Base-by-base conservation (phyloP, 1,140 invertebrate species). In the Bombus pyrosoma region DNA sequence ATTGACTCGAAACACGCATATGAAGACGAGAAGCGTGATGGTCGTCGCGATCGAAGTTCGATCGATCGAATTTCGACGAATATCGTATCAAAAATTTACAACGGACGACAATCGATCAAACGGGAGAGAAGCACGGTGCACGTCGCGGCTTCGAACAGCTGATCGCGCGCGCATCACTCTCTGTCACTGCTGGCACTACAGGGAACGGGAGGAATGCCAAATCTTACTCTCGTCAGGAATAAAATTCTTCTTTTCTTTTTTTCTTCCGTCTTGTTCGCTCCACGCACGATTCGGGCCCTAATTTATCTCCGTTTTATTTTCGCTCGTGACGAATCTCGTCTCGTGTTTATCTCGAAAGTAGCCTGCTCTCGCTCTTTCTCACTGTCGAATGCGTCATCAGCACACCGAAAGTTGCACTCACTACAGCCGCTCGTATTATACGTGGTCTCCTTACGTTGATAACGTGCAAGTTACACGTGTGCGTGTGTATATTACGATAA, bases 81-180 rank as follows among this genome's bases (percentile, higher is more conserved):
- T 34, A 25, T n/a, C 32, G 57, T 74, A 43, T 34, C 34, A 74
- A 53, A 53, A 34, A 53, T 53, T 74, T 18, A 13, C 22, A 10
- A n/a, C 41, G 8, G 1, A 10, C 2, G 22, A 62, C 18, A 8
- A 13, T 1, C 18, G 53, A 75, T 43, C 41, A 25, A n/a, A 41
- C 25, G n/a, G 6, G n/a, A 43, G 34, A 66, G 32, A 41, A 41
- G 25, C 34, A 68, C 32, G 4, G 66, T 39, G 37, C 15, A 57
- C 10, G 3, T 39, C 47, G 68, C 43, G 32, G 32, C 22, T 53
- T 39, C 71, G 87, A 91, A 89, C 91, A 89, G 91, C 91, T 90
- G 90, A 91, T 90, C 82, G 53, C 32, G 32, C 39, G 34, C 34
- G 66, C 81, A 68, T 34, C 73, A 34, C n/a, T 62, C 39, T 47